phyloP scores from a whole-genome alignment of 1,140 invertebrate genomes.

The Hypothenemus hampei region DNA sequence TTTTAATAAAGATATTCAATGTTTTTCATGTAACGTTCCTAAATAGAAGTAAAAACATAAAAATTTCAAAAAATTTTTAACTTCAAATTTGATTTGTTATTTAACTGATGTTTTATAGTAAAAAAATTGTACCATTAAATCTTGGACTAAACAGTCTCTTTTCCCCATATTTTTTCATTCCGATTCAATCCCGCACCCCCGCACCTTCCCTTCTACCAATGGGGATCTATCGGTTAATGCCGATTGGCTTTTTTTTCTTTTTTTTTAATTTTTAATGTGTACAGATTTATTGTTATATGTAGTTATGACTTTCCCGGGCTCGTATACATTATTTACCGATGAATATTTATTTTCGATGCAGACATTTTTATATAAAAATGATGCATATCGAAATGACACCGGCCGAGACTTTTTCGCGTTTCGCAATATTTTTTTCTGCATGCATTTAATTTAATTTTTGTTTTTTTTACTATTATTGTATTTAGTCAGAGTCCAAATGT shows the following conservation, averaged over 20 bases:
- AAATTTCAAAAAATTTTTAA: too few species aligned
- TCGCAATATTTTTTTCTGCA: too few species aligned
- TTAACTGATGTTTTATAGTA: too few species aligned
- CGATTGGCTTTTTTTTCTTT: slow-evolving; percentile 32
- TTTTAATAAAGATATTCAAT: not conserved
- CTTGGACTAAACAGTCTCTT: not conserved
- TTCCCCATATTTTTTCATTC: slow-evolving; percentile 10
- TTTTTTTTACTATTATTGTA: too few species aligned
- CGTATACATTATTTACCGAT: slow-evolving; percentile 34
- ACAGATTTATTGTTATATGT: slow-evolving; percentile 37
- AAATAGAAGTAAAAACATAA: not conserved
- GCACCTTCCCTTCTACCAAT: too few species aligned
- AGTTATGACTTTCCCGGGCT: slow-evolving; percentile 31
- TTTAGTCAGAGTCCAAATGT: too few species aligned
- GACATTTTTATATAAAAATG: slow-evolving; percentile 34
- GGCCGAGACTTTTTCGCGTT: too few species aligned
- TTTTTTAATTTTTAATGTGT: slow-evolving; percentile 33
- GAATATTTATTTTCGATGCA: slow-evolving; percentile 34
- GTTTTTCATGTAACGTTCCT: not conserved
- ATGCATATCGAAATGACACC: slow-evolving; percentile 37
- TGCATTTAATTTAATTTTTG: too few species aligned
- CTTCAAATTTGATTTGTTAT: too few species aligned
- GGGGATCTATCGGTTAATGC: slow-evolving; percentile 29
- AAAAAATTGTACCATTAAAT: not conserved
- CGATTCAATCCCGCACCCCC: too few species aligned